Evolutionary conservation across 1,140 invertebrate genomes (phyloP), one percentile per base, ranked within the genome.

Genomic region (Orchestia grillus): DNA sequence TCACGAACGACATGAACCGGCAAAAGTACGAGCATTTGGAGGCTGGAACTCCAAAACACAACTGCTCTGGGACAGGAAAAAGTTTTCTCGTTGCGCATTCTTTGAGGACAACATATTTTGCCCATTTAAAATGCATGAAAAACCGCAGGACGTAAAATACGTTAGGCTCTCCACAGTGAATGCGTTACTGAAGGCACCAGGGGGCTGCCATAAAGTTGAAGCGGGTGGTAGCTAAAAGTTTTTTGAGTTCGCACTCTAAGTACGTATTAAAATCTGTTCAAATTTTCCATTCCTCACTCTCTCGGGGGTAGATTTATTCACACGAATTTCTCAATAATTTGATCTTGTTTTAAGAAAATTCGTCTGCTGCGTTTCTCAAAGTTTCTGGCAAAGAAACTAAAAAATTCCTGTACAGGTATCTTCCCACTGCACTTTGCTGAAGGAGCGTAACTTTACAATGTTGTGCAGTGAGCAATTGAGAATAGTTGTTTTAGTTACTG

Each of bases 1-100:
- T 90, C 36, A 90, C 41, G 88, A 90, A 90, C 88, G 88, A 44
- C 88, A 90, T 90, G 41, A 90, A 42, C 41, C 88, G 41, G 88
- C 88, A 16, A 90, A 90, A 90, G 43, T 90, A 90, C 88, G 41
- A 90, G 41, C 88, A 44, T 90, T 90, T 44, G 41, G 43, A 90
- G 88, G 11, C 88, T 90, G 88, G 6, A 90, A 90, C 88, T 90
- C 88, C 88, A 44, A 90, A 90, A 44, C 88, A 90, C 88, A 90
- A 44, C 88, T 28, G 88, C 41, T 90, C 88, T 42, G 41, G 36
- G 42, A 15, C 6, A 90, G 87, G 8, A 15, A 44, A 44, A 90
- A 90, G 4, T 90, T 90, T 90, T 44, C 88, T 90, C 41, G 88
- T 43, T 42, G 88, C 11, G 41, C 88, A 43, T 41, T 44, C 88